Evolutionary conservation across 1,140 invertebrate species (phyloP), one percentile per base, ranked within the genome.

Genomic region (Doryteuthis pealeii): DNA sequence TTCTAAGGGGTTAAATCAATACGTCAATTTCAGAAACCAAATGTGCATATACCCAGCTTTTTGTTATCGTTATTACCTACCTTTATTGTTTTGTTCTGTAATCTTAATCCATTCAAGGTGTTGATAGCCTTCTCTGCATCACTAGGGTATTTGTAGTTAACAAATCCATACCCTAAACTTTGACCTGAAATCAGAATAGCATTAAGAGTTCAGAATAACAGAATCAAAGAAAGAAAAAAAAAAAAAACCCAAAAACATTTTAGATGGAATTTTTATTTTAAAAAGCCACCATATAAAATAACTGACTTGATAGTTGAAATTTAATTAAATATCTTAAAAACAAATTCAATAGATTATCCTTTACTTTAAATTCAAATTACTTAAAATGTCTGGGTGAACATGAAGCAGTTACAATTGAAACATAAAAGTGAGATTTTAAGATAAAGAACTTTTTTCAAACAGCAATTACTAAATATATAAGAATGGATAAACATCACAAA

Each of bases 41-140:
- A 49, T 49, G 45, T 49, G 45, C 18, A 22, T 62, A 18, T 6
- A 62, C 54, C 18, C 54, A 22, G 54, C 54, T 62, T 40, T 40
- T 40, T 40, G n/a, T n/a, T n/a, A n/a, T 40, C 10, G 35, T 40
- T 40, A 71, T 66, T 28, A 83, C 89, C 85, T 89, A 98, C 97
- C 93, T 99, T 99, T 84, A 99, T 99, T 40, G 96, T 99, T 92
- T 99, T 99, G 90, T 99, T 99, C 90, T 99, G 97, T 78, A 99
- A 91, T 81, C 97, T 91, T 75, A 99, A 92, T 79, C 97, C 97
- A 90, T 99, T 99, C 77, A 99, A 91, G 49, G 96, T 97, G 88
- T 95, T 95, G 85, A 99, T 98, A 71, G 98, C 97, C 89, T 98
- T 97, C 88, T 97, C 95, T 54, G 98, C 97, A 90, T 99, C 97